phyloP scores from a whole-genome alignment of 2,888 invertebrate genomes.

The Cosmopolites sordidus region DNA sequence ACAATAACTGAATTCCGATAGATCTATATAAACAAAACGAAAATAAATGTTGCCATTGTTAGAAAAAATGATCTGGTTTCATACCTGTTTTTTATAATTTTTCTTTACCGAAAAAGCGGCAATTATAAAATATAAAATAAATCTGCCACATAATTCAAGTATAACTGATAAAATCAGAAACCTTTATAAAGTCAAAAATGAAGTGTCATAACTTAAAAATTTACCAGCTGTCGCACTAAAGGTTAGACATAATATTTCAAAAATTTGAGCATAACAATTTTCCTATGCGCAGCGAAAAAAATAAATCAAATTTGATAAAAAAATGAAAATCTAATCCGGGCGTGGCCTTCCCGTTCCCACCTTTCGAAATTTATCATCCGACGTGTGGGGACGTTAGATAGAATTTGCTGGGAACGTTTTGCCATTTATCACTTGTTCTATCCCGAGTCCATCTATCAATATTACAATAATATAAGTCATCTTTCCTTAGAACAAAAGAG shows the following conservation, averaged over 20 bases:
- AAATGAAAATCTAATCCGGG: constrained; percentile 38
- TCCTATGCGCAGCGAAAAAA: constrained; percentile 28
- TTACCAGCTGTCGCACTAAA: constrained; percentile 22
- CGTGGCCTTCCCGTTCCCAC: constrained; percentile 33
- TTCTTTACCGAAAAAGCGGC: too few relatives aligned
- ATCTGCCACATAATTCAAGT: too few relatives aligned
- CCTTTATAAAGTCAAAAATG: too few relatives aligned
- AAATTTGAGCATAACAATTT: constrained; percentile 29
- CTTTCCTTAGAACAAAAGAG: constrained; percentile 30
- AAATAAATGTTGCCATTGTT: too few relatives aligned
- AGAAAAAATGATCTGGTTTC: too few relatives aligned
- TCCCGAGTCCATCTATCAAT: constrained; percentile 38
- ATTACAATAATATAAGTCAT: constrained; percentile 37
- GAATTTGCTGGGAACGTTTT: constrained; percentile 35
- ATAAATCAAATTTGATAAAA: constrained; percentile 36
- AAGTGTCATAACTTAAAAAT: constrained; percentile 13
- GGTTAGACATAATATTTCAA: constrained; percentile 32
- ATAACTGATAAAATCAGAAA: too few relatives aligned
- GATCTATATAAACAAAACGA: too few relatives aligned
- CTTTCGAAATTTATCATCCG: constrained; percentile 37
- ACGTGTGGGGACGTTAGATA: constrained; percentile 32
- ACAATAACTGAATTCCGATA: too few relatives aligned
- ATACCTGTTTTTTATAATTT: too few relatives aligned
- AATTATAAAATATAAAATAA: too few relatives aligned
- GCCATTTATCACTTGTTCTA: constrained; percentile 36